These are phyloP conservation scores for Paracanthobrama guichenoti DNA, from an alignment of 2,113 vertebrate genomes.

Conservation along the genomic window DNA sequence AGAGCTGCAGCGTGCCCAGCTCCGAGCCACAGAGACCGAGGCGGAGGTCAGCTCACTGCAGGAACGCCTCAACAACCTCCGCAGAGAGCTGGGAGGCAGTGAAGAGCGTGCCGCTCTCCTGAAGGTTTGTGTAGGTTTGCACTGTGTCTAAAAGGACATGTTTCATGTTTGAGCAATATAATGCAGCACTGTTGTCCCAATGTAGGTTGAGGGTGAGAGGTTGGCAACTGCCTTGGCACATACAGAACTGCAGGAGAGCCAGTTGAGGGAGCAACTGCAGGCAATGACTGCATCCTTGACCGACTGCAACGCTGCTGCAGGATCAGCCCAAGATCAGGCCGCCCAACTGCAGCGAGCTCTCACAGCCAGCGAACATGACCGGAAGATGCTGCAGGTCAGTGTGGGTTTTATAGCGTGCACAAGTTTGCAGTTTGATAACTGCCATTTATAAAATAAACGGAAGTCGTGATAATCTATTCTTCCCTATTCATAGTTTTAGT, in stretches of 20 bases:
- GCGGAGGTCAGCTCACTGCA: constrained; percentile 67
- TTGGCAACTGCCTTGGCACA: constrained; percentile 65
- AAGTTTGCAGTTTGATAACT: not conserved
- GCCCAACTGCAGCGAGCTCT: constrained; percentile 74
- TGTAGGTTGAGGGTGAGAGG: constrained; percentile 64
- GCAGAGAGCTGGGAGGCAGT: constrained; percentile 72
- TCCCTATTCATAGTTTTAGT: no score
- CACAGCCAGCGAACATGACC: constrained; percentile 74
- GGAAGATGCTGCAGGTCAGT: constrained; percentile 76
- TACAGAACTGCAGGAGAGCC: constrained; percentile 72
- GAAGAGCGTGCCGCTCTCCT: constrained; percentile 68
- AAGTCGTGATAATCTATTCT: no score
- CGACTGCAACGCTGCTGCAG: constrained; percentile 62
- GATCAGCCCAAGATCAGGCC: constrained; percentile 71
- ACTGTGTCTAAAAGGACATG: not conserved
- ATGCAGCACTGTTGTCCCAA: not conserved
- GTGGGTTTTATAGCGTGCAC: not conserved
- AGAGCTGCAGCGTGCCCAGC: constrained; percentile 73
- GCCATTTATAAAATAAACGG: no score
- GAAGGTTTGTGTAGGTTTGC: constrained; percentile 54
- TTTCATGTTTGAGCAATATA: not conserved
- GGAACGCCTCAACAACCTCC: constrained; percentile 68
- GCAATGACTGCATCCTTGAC: constrained; percentile 67
- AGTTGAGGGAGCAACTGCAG: constrained; percentile 74
- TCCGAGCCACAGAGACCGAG: constrained; percentile 70